These are phyloP conservation scores for Poeciliopsis retropinna DNA, from an alignment of 2,113 vertebrate genomes.

Conservation along the genomic window DNA sequence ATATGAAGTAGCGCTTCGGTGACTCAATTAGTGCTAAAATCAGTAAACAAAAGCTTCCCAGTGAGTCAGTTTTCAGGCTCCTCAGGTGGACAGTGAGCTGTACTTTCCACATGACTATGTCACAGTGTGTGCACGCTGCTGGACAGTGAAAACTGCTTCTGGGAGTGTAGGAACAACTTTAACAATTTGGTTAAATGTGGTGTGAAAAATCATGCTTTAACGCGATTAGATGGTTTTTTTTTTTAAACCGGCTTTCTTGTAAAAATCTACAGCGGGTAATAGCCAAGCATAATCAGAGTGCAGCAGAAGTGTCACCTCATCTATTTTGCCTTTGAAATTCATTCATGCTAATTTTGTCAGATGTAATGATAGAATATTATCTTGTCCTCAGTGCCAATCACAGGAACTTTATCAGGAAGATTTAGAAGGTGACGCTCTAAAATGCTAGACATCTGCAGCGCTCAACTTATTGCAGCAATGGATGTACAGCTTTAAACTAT, in stretches of 20 bases:
- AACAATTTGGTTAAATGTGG: constrained; percentile 11
- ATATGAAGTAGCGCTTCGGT: constrained; percentile 31
- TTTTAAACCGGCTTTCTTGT: background rate
- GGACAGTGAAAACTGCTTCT: constrained; percentile 3
- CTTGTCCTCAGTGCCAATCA: constrained; percentile 34
- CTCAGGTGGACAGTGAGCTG: constrained; percentile 43
- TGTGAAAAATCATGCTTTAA: background rate
- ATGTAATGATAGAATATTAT: constrained; percentile 3
- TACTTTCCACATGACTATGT: constrained; percentile 17
- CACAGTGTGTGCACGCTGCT: background rate
- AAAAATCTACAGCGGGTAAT: constrained; percentile 1
- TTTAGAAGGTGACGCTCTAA: background rate
- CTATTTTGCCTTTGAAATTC: constrained; percentile 19
- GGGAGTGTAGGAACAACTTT: constrained; percentile 10
- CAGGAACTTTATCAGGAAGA: constrained; percentile 15
- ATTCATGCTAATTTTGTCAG: constrained; percentile 20
- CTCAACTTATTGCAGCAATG: background rate
- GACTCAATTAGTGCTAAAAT: constrained; percentile 47
- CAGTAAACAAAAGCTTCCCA: constrained; percentile 49
- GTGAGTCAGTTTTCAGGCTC: constrained; percentile 31
- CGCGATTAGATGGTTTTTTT: background rate
- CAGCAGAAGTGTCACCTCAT: constrained; percentile 1
- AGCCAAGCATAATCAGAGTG: constrained; percentile 1
- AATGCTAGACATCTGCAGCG: background rate
- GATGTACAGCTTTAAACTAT: background rate